These are phyloP conservation scores for Ophioninae sp. DNA, from an alignment of 2,888 invertebrate species.

Conservation along the genomic window DNA sequence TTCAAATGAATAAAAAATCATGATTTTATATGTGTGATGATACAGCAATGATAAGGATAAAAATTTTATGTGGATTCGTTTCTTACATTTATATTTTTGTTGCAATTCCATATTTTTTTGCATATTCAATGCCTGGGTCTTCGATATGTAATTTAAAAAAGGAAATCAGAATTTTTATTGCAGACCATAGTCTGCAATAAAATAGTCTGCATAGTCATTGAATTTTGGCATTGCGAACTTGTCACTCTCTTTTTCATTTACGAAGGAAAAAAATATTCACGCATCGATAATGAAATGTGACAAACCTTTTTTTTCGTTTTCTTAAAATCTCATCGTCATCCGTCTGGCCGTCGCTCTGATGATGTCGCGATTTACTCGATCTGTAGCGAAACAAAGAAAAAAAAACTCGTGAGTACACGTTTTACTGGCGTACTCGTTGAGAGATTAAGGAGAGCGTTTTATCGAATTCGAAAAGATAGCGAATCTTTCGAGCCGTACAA, in stretches of 20 bases:
- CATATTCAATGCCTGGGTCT: too few species aligned
- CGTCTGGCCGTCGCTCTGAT: slow-evolving; percentile 75
- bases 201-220: too few species aligned
- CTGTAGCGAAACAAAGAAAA: slow-evolving; percentile 60
- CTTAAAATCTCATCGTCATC: slow-evolving; percentile 77
- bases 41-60: too few species aligned
- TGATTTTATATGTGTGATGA: too few species aligned
- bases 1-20: too few species aligned
- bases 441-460: background rate
- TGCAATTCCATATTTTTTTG: too few species aligned
- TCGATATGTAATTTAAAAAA: background rate
- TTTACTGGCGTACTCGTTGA: background rate
- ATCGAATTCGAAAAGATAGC: background rate
- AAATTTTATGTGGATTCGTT: too few species aligned
- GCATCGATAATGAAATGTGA: background rate
- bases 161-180: background rate
- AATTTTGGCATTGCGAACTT: background rate
- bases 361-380: slow-evolving; percentile 72
- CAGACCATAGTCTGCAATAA: too few species aligned
- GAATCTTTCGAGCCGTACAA: too few species aligned
- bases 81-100: too few species aligned
- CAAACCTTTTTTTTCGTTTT: slow-evolving; percentile 77
- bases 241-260: background rate
- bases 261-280: background rate
- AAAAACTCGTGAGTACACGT: background rate